These are phyloP conservation scores for Hirtodrosophila alboralis DNA, from an alignment of 2,888 invertebrate genomes.

Conservation along the genomic window DNA sequence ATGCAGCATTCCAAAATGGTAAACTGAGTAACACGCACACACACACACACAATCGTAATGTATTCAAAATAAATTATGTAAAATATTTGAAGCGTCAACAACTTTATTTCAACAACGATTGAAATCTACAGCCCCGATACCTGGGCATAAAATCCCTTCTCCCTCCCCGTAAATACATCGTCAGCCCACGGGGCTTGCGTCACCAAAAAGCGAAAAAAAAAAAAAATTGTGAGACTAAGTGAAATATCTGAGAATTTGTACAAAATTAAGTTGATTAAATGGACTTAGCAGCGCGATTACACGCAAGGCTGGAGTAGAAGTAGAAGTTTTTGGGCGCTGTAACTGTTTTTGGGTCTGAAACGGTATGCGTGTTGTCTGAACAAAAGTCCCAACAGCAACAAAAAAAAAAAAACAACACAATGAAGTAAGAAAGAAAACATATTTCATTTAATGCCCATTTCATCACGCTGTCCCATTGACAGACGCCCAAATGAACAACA, in stretches of 20 bases:
- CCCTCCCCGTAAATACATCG: conserved; percentile 46
- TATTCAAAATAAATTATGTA: conserved; percentile 63
- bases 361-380: conserved; percentile 42
- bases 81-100: conserved; percentile 63
- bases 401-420: conserved; percentile 8
- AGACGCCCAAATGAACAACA: conserved; percentile 34
- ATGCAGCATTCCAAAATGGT: conserved; percentile 31
- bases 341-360: conserved; percentile 20
- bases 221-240: conserved; percentile 20
- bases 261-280: conserved; percentile 77
- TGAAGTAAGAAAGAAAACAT: conserved; percentile 26
- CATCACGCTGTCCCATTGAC: conserved; percentile 49
- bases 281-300: conserved; percentile 76
- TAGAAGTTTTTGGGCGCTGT: not conserved
- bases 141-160: conserved; percentile 14
- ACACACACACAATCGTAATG: conserved; percentile 12
- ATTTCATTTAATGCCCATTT: conserved; percentile 63
- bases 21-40: conserved; percentile 8
- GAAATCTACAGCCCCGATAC: conserved; percentile 55
- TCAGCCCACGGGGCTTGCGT: conserved; percentile 54
- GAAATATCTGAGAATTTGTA: conserved; percentile 73
- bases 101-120: conserved; percentile 62
- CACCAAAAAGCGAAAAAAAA: conserved; percentile 33
- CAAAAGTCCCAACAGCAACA: conserved; percentile 21
- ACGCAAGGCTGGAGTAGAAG: conserved; percentile 57